Percentiles rank a stretch among this genome's conserved stretches.
These are phyloP conservation scores for Corythornis vintsioides DNA, from an alignment of 2,113 vertebrate genomes.

Conservation along the genomic window DNA sequence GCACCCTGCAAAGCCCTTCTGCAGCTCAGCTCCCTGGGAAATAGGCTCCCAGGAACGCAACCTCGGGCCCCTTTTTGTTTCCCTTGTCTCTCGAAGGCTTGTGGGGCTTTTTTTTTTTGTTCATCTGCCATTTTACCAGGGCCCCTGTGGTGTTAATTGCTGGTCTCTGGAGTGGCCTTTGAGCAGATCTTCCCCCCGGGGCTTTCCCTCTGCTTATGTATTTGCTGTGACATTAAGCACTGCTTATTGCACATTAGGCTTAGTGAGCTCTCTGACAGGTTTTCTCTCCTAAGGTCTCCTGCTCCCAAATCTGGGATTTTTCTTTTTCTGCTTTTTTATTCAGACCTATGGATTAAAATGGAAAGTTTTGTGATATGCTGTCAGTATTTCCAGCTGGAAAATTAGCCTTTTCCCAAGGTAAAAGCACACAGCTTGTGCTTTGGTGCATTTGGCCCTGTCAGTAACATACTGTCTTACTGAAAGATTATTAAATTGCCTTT, in stretches of 20 bases:
- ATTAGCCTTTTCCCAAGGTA: neutral
- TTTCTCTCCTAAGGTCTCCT: constrained; percentile 46
- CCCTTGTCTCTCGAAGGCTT: constrained; percentile 49
- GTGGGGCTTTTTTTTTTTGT: constrained; percentile 19
- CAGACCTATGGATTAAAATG: constrained; percentile 60
- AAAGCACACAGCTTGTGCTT: neutral
- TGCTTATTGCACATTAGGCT: constrained; percentile 65
- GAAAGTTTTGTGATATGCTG: neutral
- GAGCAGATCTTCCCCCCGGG: constrained; percentile 58
- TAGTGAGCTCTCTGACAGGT: constrained; percentile 40
- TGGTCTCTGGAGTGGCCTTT: constrained; percentile 56
- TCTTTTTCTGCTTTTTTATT: constrained; percentile 64
- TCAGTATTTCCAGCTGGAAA: constrained; percentile 26
- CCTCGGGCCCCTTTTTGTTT: constrained; percentile 46
- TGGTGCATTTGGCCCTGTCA: neutral
- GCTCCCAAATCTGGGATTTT: constrained; percentile 53
- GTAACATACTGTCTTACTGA: neutral
- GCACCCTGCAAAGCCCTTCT: neutral
- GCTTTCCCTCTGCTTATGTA: constrained; percentile 43
- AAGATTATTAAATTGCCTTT: constrained; percentile 32
- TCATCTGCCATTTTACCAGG: constrained; percentile 65
- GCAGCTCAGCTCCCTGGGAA: constrained; percentile 18
- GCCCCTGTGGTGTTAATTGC: constrained; percentile 64
- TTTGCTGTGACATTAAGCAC: constrained; percentile 70
- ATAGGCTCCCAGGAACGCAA: constrained; percentile 11